Percentiles rank a stretch among this genome's conserved stretches.
Evolutionary conservation across 1,140 invertebrate genomes (phyloP).

Genomic region (Drosophila hydei): DNA sequence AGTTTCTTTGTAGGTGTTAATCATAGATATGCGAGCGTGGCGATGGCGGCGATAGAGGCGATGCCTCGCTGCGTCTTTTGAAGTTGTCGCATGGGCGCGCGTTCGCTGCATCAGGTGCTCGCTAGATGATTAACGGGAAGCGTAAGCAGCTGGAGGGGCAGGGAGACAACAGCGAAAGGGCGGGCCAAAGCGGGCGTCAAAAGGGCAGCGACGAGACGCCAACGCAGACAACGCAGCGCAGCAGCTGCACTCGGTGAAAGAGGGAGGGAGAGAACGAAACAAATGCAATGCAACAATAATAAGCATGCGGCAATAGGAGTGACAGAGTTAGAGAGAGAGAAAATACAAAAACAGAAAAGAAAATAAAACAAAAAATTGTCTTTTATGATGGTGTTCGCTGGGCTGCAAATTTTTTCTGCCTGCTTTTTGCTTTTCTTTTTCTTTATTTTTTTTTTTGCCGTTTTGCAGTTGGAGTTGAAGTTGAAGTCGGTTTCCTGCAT

Average conservation of each 20-base stretch:
- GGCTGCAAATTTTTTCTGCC: constrained; percentile 21
- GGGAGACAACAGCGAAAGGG: constrained; percentile 22
- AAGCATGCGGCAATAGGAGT: constrained; percentile 65
- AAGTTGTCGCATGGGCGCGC: constrained; percentile 29
- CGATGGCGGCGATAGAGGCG: background rate
- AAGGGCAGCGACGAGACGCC: constrained; percentile 77
- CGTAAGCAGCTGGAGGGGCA: constrained; percentile 33
- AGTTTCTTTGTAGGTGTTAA: constrained; percentile 21
- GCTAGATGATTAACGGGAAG: constrained; percentile 32
- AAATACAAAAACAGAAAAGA: constrained; percentile 1
- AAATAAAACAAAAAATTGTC: constrained; percentile 61
- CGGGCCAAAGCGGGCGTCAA: constrained; percentile 30
- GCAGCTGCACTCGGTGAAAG: constrained; percentile 14
- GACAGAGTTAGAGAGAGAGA: constrained; percentile 4
- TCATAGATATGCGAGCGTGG: constrained; percentile 14
- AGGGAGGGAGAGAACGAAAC: constrained; percentile 2
- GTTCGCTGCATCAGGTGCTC: constrained; percentile 34
- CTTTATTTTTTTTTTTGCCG: constrained; percentile 31
- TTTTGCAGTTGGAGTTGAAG: constrained; percentile 36
- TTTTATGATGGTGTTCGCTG: constrained; percentile 62
- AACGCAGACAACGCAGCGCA: constrained; percentile 52
- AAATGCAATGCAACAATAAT: constrained; percentile 75
- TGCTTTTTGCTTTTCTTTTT: constrained; percentile 32
- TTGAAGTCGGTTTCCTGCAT: constrained; percentile 40
- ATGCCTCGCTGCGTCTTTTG: constrained; percentile 32